phyloP scores from a whole-genome alignment of 2,113 vertebrate genomes.

The Centropus bengalensis region DNA sequence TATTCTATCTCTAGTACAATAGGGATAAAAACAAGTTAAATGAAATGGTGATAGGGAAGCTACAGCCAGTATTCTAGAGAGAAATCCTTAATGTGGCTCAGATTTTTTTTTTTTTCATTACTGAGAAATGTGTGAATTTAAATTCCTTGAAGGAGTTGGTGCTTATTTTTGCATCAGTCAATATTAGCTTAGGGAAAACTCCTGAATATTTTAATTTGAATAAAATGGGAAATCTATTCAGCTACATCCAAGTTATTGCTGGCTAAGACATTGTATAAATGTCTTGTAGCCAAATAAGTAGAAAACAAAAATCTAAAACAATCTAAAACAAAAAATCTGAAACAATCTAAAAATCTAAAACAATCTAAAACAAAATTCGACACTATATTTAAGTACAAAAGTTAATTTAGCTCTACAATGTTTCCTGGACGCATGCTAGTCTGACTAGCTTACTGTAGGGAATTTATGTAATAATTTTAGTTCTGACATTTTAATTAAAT shows the following conservation, averaged over 20 bases:
- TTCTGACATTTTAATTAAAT: not conserved
- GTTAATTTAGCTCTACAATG: not conserved
- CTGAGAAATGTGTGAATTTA: not conserved
- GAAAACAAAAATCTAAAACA: not conserved
- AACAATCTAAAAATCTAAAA: too few species aligned
- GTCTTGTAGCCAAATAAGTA: not conserved
- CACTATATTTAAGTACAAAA: not conserved
- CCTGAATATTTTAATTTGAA: not conserved
- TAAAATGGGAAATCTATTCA: not conserved
- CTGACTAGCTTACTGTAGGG: not conserved
- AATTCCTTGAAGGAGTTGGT: not conserved
- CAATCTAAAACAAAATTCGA: too few species aligned
- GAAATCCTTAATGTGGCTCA: not conserved
- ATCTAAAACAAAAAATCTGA: too few species aligned
- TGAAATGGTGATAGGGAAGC: not conserved
- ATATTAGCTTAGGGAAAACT: not conserved
- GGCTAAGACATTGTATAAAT: not conserved
- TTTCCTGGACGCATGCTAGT: not conserved
- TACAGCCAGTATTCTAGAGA: not conserved
- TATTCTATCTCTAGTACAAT: not conserved
- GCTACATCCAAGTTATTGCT: not conserved
- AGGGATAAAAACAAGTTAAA: not conserved
- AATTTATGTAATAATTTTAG: not conserved
- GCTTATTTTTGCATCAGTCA: not conserved
- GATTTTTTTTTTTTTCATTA: not conserved